Percentiles rank a stretch among this genome's conserved stretches.
Conservation (phyloP, 2,888 invertebrate genomes). For the Lasioglossum lativentre region DNA sequence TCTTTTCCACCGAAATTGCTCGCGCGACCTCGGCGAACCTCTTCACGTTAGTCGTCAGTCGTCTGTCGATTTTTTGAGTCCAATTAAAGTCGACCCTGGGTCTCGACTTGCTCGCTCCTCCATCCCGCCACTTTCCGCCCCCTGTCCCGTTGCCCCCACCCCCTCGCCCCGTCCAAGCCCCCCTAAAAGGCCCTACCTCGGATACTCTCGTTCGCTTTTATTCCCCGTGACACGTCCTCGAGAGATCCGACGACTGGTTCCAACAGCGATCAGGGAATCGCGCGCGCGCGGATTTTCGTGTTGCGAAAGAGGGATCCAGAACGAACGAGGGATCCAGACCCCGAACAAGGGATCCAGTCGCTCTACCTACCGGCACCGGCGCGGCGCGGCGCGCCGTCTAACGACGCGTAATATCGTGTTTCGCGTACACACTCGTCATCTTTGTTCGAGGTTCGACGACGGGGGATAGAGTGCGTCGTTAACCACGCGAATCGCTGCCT, state of each 20-base stretch:
- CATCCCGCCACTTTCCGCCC: background rate
- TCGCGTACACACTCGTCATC: constrained; percentile 2
- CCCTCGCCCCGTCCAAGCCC: background rate
- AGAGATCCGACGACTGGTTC: background rate
- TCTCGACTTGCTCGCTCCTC: background rate
- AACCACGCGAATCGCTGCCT: background rate
- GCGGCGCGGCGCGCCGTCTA: background rate
- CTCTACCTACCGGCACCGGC: background rate
- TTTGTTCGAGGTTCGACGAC: constrained; percentile 9
- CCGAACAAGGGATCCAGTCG: background rate
- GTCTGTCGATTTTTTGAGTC: constrained; percentile 63
- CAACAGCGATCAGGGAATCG: background rate
- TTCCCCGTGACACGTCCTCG: constrained; percentile 9
- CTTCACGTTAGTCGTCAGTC: constrained; percentile 56
- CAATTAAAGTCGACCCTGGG: constrained; percentile 62
- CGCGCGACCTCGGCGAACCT: constrained; percentile 48
- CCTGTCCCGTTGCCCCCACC: background rate
- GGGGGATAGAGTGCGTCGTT: background rate
- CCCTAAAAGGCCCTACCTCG: background rate
- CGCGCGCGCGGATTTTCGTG: background rate
- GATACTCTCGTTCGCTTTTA: background rate
- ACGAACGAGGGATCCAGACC: background rate
- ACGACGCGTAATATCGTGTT: constrained; percentile 10
- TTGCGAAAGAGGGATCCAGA: background rate
- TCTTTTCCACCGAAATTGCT: constrained; percentile 64